A percentile compares a stretch with the other conserved stretches of the same genome.
Conservation (phyloP, 2,888 invertebrate species). For the Tetragnatha montana region DNA sequence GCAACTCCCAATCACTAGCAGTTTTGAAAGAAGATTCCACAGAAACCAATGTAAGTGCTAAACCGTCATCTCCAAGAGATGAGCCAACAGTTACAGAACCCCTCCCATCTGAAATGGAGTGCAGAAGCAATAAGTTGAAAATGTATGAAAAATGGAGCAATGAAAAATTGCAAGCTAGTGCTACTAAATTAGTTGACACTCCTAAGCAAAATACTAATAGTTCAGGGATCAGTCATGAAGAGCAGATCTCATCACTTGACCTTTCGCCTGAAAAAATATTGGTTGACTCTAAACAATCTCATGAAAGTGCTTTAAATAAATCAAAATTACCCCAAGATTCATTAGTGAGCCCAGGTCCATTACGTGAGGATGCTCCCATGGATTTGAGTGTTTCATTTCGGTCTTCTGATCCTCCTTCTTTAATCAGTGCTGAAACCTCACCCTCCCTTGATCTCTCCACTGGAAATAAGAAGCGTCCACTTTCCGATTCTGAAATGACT, state of each 20-base stretch:
- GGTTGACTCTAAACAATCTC: constrained; percentile 15
- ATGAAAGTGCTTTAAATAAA: constrained; percentile 17
- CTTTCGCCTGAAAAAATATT: neutral
- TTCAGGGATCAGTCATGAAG: neutral
- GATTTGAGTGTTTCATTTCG: constrained; percentile 53
- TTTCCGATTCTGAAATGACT: constrained; percentile 10
- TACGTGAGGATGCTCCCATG: constrained; percentile 44
- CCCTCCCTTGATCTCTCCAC: neutral
- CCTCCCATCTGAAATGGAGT: constrained; percentile 8
- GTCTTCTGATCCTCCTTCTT: neutral
- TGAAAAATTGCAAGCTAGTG: constrained; percentile 46
- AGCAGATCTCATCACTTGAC: neutral
- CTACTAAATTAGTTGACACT: neutral
- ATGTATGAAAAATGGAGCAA: constrained; percentile 64
- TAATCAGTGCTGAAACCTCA: neutral
- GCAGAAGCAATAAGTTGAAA: constrained; percentile 55
- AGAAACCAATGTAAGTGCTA: no score
- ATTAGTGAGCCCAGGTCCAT: neutral
- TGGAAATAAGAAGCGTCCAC: neutral
- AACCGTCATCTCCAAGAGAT: neutral
- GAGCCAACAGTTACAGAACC: neutral
- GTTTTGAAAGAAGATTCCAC: neutral
- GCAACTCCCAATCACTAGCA: neutral
- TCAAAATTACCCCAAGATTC: constrained; percentile 6
- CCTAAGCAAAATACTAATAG: neutral